phyloP scores from a whole-genome alignment of 2,113 vertebrate species.

The Elanus axillaris region DNA sequence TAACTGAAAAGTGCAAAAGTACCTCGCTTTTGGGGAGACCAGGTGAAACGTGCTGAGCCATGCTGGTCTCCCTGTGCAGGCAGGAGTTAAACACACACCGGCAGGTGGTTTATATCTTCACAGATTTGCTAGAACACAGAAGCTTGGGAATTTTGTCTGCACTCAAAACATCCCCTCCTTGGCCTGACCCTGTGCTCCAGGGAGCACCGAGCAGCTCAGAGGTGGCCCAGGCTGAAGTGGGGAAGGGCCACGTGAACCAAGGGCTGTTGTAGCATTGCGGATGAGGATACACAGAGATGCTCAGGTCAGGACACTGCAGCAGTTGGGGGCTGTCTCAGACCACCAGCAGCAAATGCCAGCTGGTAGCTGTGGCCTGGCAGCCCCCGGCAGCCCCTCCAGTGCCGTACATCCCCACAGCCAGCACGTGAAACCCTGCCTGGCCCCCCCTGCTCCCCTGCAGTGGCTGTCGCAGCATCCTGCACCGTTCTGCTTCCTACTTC shows the following conservation, averaged over 20 bases:
- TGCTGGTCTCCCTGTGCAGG: rapidly evolving
- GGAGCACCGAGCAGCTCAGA: neutral
- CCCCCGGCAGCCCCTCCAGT: neutral
- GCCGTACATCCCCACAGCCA: rapidly evolving
- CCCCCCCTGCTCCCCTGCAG: neutral
- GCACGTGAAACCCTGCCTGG: neutral
- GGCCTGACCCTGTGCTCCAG: neutral
- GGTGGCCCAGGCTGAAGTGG: neutral
- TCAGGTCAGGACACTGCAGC: rapidly evolving
- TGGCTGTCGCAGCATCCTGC: neutral
- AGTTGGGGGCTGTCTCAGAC: neutral
- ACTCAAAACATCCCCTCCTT: neutral
- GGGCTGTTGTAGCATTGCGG: neutral
- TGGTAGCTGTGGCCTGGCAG: neutral
- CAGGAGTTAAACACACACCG: rapidly evolving
- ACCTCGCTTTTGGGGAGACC: rapidly evolving
- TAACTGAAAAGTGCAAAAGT: neutral
- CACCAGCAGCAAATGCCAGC: neutral
- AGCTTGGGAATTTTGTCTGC: neutral
- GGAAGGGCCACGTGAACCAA: too few species aligned
- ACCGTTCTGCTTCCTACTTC: neutral
- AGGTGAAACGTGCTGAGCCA: rapidly evolving
- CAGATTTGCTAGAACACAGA: rapidly evolving
- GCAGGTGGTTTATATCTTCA: neutral
- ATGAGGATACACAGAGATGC: neutral